Evolutionary conservation across 1,140 invertebrate species (phyloP), one percentile per base, ranked within the genome.

Genomic region (Hormaphis cornu): DNA sequence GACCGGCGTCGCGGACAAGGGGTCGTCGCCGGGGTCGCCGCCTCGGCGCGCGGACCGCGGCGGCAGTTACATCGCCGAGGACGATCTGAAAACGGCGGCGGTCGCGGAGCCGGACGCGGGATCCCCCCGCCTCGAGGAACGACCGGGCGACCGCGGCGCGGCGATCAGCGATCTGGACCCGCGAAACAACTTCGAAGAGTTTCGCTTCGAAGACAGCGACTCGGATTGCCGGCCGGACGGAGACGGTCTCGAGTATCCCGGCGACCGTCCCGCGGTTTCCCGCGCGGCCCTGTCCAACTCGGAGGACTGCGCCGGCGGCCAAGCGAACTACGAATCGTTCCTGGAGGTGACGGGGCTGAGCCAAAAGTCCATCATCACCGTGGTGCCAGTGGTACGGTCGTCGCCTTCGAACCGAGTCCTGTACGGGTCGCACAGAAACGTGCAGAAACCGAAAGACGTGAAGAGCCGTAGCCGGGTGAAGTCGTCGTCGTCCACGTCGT

Each of bases 271-370:
- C 26, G 30, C 48, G 40, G 37, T 42, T 16, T 37, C 52, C 40
- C 46, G 53, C 4, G 24, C 48, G 14, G 53, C 70, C 12, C 35
- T 54, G 28, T 16, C 48, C 22, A 22, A n/a, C 24, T 18, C 8
- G 14, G 33, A n/a, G 7, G 37, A 30, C 16, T 37, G 44, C 28
- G 40, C 20, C 16, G 54, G 53, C 26, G 37, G 42, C n/a, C 54
- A 72, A 74, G 73, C 75, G 74, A 81, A 84, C 30, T 87, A 86
- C 71, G 88, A 89, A 76, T 85, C 86, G 74, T 90, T 90, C 73
- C 77, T 90, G 20, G 89, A 90, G 75, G 85, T 85, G 24, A 89
- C 88, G 69, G 89, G 89, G 54, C 81, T 90, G 44, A 89, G 87
- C 78, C 88, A 87, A 71, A 90, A 90, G 77, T 89, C 87, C 7